phyloP scores from a whole-genome alignment of 2,113 vertebrate genomes.

The Excalfactoria chinensis region DNA sequence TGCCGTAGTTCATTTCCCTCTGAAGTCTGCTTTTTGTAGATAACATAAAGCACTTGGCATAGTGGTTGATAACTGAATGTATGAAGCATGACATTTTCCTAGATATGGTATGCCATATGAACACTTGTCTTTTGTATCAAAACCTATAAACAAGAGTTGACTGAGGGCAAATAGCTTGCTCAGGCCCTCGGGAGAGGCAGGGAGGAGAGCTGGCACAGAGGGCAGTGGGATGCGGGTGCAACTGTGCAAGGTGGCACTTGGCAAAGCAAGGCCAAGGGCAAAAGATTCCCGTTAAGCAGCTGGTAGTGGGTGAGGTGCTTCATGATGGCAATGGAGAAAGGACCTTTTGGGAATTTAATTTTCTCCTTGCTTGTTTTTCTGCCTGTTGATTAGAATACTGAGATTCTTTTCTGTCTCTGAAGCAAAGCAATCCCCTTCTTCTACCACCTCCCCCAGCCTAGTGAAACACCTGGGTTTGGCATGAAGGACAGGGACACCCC shows the following conservation, averaged over 20 bases:
- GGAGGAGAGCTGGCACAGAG: neutral
- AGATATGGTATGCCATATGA: conserved; percentile 69
- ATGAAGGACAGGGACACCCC: neutral
- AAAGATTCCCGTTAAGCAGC: neutral
- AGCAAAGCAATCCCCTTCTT: neutral
- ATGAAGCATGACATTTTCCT: conserved; percentile 76
- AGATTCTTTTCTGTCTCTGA: conserved; percentile 17
- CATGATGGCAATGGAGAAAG: neutral
- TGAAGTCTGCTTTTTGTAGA: conserved; percentile 78
- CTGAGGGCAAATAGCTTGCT: conserved; percentile 60
- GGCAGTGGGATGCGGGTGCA: neutral
- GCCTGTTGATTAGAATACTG: conserved; percentile 1
- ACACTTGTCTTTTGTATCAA: conserved; percentile 70
- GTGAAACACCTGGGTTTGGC: neutral
- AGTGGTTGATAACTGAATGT: conserved; percentile 75
- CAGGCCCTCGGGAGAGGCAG: conserved; percentile 1
- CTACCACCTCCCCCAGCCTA: neutral
- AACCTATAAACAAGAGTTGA: conserved; percentile 63
- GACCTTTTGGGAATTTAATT: conserved; percentile 46
- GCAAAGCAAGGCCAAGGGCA: conserved; percentile 1
- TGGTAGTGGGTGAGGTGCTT: conserved; percentile 3
- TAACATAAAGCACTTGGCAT: conserved; percentile 77
- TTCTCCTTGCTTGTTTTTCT: conserved; percentile 45
- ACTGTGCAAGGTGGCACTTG: neutral
- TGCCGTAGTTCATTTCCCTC: conserved; percentile 74